Base-by-base conservation (phyloP, 2,888 invertebrate species). In the Dasysyrphus tricinctus region DNA sequence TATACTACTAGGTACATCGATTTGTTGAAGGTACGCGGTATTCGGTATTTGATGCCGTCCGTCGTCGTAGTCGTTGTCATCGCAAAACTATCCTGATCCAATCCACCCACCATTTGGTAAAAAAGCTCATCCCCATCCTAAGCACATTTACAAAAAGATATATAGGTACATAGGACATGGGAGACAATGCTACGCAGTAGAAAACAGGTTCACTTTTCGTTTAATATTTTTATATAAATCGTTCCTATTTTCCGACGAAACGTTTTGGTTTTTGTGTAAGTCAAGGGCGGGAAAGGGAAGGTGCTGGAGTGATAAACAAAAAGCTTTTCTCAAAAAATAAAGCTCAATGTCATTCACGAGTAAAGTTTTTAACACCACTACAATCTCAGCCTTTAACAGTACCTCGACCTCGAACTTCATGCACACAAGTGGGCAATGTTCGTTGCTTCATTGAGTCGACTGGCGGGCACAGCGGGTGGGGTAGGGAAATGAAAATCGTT, bases 321-420 rank as follows among this genome's bases (percentile, higher is more conserved):
- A 63, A 80, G 80, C 85, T 84, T 61, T 80, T 34, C 34, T 1
- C 5, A n/a, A 16, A 9, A 12, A 59, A 3, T 42, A 16, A 83
- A 79, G 74, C 70, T 75, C 44, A 69, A 37, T 54, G 63, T 54
- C 85, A 85, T 85, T 85, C 80, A 85, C 81, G 61, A 73, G 63
- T 49, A 69, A 54, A 56, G 79, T 42, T 80, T 69, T 59, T 70
- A 74, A 67, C 61, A 85, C 80, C 72, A 80, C 73, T 44, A 85
- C 77, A 19, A 8, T 51, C n/a, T 61, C 39, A 63, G 39, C 1
- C 49, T 24, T 44, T 24, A 54, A 44, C 65, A 74, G 78, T 79
- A 63, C 78, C 75, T 86, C 86, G 86, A 82, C 86, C 86, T 86
- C 81, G 86, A 86, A 86, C 86, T 86, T 86, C 86, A 82, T 86